Evolutionary conservation across 1,140 invertebrate genomes (phyloP), one percentile per base, ranked within the genome.

Genomic region (Sinonovacula constricta): DNA sequence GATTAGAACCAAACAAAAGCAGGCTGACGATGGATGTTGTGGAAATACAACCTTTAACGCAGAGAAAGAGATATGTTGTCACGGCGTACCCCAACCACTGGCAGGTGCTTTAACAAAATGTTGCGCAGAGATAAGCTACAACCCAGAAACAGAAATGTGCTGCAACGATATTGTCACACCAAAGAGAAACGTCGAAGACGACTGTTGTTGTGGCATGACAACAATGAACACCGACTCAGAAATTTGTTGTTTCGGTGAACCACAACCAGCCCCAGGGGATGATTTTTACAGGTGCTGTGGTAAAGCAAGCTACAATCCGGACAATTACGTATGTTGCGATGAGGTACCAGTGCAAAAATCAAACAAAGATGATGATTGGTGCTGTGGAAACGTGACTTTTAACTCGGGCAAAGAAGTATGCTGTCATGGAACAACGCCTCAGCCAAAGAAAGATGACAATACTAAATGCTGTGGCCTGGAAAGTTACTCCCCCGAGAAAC

Each of bases 151-250:
- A 28, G 66, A 78, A 63, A 53, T 78, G 31, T 78, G 75, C 54
- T 78, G 75, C 33, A 66, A 78, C 28, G 59, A 66, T 5, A 39
- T 28, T 10, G 36, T 78, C 30, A 7, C 36, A 18, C 31, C 59
- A 36, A 78, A 60, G 45, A 78, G 57, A 45, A 56, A 26, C 51
- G 63, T 63, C 26, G 34, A 33, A 18, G 75, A 78, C 34, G 59
- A 69, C 18, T 78, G 75, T 62, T 78, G 75, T 39, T 78, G 75
- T 30, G 75, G 75, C n/a, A 63, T 53, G 4, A 78, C 66, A 62
- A 78, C 75, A n/a, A 30, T 69, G 65, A 78, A 60, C 31, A 59
- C 54, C 5, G 22, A 45, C n/a, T 34, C n/a, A 0, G 75, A 78
- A 24, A 65, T 78, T 12, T 78, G 75, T 70, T 78, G 75, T 30